phyloP scores from a whole-genome alignment of 2,797 vertebrate species.

The Vultur gryphus region DNA sequence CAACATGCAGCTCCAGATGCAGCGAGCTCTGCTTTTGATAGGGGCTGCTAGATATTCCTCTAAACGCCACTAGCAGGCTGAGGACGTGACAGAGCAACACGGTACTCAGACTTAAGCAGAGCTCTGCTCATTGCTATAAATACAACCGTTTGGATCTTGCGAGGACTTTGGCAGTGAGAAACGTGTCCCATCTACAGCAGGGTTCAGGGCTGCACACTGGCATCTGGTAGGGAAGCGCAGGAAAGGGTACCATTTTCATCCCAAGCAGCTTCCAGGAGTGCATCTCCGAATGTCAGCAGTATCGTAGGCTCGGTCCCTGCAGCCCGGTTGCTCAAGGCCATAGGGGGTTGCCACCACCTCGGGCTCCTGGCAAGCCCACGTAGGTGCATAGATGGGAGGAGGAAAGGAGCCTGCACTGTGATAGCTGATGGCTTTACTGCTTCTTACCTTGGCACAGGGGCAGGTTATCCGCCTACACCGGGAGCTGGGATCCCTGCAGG shows the following conservation, averaged over 20 bases:
- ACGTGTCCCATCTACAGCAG: not conserved
- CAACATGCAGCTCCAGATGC: not conserved
- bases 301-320: not conserved
- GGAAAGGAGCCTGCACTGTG: not conserved
- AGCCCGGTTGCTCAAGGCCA: not conserved
- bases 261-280: not conserved
- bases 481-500: not conserved
- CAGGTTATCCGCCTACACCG: rapidly evolving
- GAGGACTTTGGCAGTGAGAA: not conserved
- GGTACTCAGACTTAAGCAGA: rapidly evolving
- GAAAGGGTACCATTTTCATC: not conserved
- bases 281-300: not conserved
- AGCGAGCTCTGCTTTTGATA: not conserved
- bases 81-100: rapidly evolving
- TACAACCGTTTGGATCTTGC: not conserved
- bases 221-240: not conserved
- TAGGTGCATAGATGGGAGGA: not conserved
- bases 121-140: rapidly evolving
- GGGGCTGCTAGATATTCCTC: rapidly evolving
- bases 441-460: not conserved
- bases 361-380: rapidly evolving
- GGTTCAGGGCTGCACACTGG: rapidly evolving
- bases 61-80: rapidly evolving
- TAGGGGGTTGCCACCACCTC: not conserved
- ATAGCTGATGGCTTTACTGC: not conserved